These are phyloP conservation scores for Hirtodrosophila duncani DNA, from an alignment of 2,888 invertebrate species.

Conservation along the genomic window DNA sequence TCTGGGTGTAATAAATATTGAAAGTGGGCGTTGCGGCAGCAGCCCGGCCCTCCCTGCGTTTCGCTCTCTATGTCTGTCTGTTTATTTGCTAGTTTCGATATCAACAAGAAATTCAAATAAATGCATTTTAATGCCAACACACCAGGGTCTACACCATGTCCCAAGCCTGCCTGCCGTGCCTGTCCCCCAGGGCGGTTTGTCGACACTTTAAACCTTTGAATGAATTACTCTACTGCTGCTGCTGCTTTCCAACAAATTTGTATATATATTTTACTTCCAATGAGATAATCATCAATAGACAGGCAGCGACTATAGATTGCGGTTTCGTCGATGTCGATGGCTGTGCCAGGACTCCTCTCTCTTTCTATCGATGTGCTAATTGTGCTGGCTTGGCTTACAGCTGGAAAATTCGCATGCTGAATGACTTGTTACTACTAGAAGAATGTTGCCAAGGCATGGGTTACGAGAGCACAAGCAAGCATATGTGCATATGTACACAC, in stretches of 20 bases:
- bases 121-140: constrained; percentile 34
- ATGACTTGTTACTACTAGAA: constrained; percentile 29
- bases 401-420: constrained; percentile 34
- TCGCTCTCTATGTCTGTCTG: constrained; percentile 1
- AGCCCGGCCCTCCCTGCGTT: not conserved
- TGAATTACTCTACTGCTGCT: no score
- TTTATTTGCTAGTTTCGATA: constrained; percentile 28
- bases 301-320: constrained; percentile 42
- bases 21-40: constrained; percentile 48
- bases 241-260: constrained; percentile 37
- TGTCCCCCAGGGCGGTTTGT: constrained; percentile 18
- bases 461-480: constrained; percentile 20
- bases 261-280: constrained; percentile 41
- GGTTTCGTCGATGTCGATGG: constrained; percentile 45
- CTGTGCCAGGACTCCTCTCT: no score
- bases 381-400: constrained; percentile 26
- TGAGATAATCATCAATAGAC: constrained; percentile 39
- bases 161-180: not conserved
- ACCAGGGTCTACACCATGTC: not conserved
- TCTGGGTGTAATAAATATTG: constrained; percentile 47
- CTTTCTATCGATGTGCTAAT: constrained; percentile 57
- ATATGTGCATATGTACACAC: constrained; percentile 9
- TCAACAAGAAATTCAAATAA: constrained; percentile 38
- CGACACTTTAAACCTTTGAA: constrained; percentile 42
- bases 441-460: constrained; percentile 28